Evolutionary conservation across 2,888 invertebrate genomes (phyloP).

Genomic region (Portevinia maculata): DNA sequence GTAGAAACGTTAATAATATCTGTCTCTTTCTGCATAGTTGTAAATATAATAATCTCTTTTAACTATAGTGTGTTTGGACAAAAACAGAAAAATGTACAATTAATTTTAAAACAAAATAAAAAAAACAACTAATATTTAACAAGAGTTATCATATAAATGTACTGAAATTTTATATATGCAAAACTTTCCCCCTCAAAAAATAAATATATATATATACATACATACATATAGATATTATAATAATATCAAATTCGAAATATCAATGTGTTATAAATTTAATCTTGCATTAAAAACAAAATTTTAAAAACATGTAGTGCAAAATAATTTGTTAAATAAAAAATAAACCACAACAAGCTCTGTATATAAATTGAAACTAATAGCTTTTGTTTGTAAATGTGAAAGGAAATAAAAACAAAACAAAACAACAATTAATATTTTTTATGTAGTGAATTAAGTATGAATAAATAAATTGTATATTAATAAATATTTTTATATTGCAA

Average conservation of each 20-base stretch:
- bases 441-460: slow-evolving; percentile 71
- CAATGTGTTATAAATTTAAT: slow-evolving; percentile 63
- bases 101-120: slow-evolving; percentile 49
- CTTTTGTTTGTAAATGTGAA: slow-evolving; percentile 72
- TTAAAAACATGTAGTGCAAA: slow-evolving; percentile 66
- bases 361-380: slow-evolving; percentile 71
- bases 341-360: slow-evolving; percentile 31
- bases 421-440: slow-evolving; percentile 72
- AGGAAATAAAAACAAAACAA: slow-evolving; percentile 59
- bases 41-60: slow-evolving; percentile 53
- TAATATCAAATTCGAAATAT: slow-evolving; percentile 35
- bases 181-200: slow-evolving; percentile 47
- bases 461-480: slow-evolving; percentile 69
- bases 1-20: slow-evolving; percentile 14
- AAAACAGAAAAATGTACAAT: slow-evolving; percentile 64
- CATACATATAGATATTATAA: slow-evolving; percentile 25
- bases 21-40: slow-evolving; percentile 52
- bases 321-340: slow-evolving; percentile 13
- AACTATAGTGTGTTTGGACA: slow-evolving; percentile 56
- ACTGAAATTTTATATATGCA: slow-evolving; percentile 73
- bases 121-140: slow-evolving; percentile 23
- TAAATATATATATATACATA: slow-evolving; percentile 31
- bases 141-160: slow-evolving; percentile 56
- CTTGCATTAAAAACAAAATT: slow-evolving; percentile 28
- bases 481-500: slow-evolving; percentile 74